Conservation (phyloP, 2,113 vertebrate genomes). For the Xyrauchen texanus region DNA sequence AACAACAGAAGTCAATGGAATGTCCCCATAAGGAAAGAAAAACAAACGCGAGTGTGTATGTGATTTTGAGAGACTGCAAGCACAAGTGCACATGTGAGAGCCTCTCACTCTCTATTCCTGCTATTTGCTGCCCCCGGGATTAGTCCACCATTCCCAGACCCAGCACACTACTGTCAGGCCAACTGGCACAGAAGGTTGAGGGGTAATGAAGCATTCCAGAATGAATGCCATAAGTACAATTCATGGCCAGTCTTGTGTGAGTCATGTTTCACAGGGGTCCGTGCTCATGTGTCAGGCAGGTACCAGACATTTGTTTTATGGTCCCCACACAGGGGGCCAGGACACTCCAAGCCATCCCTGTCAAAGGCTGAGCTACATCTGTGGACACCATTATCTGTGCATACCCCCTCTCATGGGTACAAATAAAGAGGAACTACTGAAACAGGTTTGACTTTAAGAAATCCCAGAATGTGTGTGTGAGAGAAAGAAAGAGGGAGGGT, state of each 20-base stretch:
- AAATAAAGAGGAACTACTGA: not conserved
- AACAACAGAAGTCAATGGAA: too few relatives aligned
- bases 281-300: constrained; percentile 38
- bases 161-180: constrained; percentile 51
- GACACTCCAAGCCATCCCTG: constrained; percentile 30
- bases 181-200: constrained; percentile 32
- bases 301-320: constrained; percentile 46
- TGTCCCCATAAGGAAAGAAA: too few relatives aligned
- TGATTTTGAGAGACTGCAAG: not conserved
- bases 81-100: not conserved
- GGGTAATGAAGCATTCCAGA: constrained; percentile 58
- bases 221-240: constrained; percentile 53
- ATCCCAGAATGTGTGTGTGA: not conserved
- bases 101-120: not conserved
- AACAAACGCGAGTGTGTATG: not conserved
- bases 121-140: constrained; percentile 10
- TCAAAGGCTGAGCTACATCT: constrained; percentile 34
- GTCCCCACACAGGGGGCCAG: not conserved
- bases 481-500: not conserved
- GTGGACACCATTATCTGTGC: constrained; percentile 34
- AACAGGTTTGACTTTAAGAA: not conserved
- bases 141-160: constrained; percentile 36
- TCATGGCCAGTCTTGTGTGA: constrained; percentile 13
- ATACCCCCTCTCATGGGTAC: constrained; percentile 1
- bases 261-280: constrained; percentile 14